Conservation (phyloP, 1,140 invertebrate genomes). For the Triops cancriformis region DNA sequence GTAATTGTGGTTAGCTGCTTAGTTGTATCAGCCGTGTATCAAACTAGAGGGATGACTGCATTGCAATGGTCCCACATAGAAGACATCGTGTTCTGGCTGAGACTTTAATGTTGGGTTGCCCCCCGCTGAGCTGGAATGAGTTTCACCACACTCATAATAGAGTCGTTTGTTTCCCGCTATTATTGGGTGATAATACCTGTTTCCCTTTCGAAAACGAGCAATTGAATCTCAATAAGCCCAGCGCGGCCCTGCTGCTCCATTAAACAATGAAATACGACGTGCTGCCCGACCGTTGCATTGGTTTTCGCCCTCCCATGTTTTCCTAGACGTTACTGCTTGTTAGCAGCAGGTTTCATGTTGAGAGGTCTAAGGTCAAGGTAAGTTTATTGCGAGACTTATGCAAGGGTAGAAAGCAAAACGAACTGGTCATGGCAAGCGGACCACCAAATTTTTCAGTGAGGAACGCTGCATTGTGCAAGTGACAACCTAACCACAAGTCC, state of each 20-base stretch:
- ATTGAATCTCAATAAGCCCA: background rate
- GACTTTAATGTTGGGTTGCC: background rate
- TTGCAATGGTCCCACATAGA: background rate
- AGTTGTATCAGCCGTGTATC: background rate
- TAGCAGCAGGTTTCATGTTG: too few species aligned
- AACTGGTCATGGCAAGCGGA: too few species aligned
- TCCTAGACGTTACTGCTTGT: too few species aligned
- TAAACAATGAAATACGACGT: background rate
- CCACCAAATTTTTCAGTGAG: too few species aligned
- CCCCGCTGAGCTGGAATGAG: background rate
- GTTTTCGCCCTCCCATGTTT: background rate
- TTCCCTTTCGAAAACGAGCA: background rate
- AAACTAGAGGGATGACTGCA: background rate
- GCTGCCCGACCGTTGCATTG: background rate
- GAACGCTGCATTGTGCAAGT: too few species aligned
- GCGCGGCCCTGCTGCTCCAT: background rate
- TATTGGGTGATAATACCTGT: slow-evolving; percentile 14
- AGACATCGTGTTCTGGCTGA: background rate
- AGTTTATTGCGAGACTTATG: too few species aligned
- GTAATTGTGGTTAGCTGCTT: too few species aligned
- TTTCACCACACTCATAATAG: background rate
- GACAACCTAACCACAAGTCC: too few species aligned
- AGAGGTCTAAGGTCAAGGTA: too few species aligned
- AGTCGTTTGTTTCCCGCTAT: slow-evolving; percentile 13
- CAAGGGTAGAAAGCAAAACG: too few species aligned